A percentile compares a stretch with the other conserved stretches of the same genome.
These are phyloP conservation scores for Drosophila atripex DNA, from an alignment of 2,888 invertebrate genomes.

Conservation along the genomic window DNA sequence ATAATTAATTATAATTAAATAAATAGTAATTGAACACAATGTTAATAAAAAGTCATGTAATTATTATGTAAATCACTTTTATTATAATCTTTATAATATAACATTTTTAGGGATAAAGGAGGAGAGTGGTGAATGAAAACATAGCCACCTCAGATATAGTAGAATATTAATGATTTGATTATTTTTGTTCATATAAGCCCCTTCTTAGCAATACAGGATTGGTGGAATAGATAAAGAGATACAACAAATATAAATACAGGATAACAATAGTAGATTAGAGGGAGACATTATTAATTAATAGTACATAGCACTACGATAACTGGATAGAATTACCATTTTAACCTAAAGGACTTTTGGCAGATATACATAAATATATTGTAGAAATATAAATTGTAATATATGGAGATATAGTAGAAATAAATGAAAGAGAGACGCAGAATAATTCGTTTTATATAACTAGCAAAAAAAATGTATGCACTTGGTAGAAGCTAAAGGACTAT, in stretches of 20 bases:
- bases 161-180: background rate
- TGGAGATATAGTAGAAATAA: background rate
- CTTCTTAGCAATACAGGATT: conserved; percentile 23
- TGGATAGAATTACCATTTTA: conserved; percentile 26
- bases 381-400: conserved; percentile 1
- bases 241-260: conserved; percentile 24
- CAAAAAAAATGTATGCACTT: conserved; percentile 2
- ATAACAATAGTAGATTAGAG: conserved; percentile 20
- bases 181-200: conserved; percentile 53
- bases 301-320: conserved; percentile 38
- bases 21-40: too few species aligned
- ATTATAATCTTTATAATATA: background rate
- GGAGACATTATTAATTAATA: conserved; percentile 8
- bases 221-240: conserved; percentile 9
- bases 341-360: conserved; percentile 36
- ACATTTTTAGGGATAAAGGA: background rate
- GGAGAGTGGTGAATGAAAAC: background rate
- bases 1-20: too few species aligned
- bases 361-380: conserved; percentile 4
- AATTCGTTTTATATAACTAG: background rate
- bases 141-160: background rate
- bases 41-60: background rate
- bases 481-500: background rate
- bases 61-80: background rate
- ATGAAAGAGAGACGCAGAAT: background rate